Evolutionary conservation across 2,113 vertebrate genomes (phyloP).

Genomic region (Nesogale talazaci): DNA sequence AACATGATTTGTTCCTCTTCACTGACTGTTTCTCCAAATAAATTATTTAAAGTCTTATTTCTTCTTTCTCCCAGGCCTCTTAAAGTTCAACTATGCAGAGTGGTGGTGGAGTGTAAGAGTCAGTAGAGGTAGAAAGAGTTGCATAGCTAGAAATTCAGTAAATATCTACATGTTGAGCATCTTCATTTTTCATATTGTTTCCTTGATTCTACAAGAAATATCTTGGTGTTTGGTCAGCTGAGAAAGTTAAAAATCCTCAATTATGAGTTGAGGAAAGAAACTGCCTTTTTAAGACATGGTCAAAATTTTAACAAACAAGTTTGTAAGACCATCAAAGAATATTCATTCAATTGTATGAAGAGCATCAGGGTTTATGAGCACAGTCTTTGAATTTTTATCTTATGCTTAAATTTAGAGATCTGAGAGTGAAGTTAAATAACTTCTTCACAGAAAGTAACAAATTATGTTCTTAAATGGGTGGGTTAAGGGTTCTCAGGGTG

Average conservation of each 20-base stretch:
- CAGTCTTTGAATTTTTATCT: not conserved
- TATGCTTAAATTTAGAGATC: not conserved
- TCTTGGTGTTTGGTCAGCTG: not conserved
- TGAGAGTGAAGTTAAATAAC: not conserved
- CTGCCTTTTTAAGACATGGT: not conserved
- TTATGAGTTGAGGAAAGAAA: not conserved
- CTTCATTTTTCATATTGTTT: not conserved
- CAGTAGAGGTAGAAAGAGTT: constrained; percentile 55
- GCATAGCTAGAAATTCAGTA: constrained; percentile 70
- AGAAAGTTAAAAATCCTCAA: not conserved
- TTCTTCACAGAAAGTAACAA: not conserved
- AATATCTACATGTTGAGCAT: not conserved
- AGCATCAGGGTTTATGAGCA: no score
- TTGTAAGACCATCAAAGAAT: not conserved
- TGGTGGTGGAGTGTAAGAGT: constrained; percentile 71
- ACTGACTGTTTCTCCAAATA: constrained; percentile 99
- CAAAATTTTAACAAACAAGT: not conserved
- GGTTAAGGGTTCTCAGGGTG: not conserved
- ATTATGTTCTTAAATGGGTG: not conserved
- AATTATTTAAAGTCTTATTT: constrained; percentile 99
- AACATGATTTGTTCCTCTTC: constrained; percentile 99
- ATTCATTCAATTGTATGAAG: no score
- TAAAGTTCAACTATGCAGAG: constrained; percentile 90
- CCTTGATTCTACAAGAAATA: not conserved
- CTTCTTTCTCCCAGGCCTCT: constrained; percentile 91